Evolutionary conservation across 2,888 invertebrate species (phyloP).

Genomic region (Altica lythri): DNA sequence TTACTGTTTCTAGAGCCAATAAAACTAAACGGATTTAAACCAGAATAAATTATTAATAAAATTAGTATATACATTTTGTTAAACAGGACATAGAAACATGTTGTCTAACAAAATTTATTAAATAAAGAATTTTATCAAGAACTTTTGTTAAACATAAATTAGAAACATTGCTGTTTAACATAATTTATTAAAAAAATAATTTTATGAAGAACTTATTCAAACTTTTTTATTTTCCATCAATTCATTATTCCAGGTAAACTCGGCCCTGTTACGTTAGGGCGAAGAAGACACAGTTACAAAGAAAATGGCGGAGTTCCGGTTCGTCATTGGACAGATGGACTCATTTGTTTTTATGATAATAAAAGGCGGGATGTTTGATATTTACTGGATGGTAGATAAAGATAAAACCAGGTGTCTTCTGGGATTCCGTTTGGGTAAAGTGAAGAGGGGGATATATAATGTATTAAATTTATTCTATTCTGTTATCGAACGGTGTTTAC

Average conservation of each 20-base stretch:
- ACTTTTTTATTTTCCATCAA: too few species aligned
- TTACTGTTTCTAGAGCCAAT: conserved; percentile 4
- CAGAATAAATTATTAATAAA: conserved; percentile 3
- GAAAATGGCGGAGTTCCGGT: conserved; percentile 55
- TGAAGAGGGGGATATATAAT: conserved; percentile 1
- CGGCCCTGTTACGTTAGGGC: too few species aligned
- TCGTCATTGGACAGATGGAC: conserved; percentile 51
- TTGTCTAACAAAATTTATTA: too few species aligned
- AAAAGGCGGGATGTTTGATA: conserved; percentile 39
- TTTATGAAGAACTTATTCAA: too few species aligned
- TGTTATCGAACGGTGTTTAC: conserved; percentile 20
- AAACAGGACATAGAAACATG: too few species aligned
- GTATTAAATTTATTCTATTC: conserved; percentile 15
- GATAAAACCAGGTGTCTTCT: conserved; percentile 31
- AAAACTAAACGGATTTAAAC: conserved; percentile 16
- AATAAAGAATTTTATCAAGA: too few species aligned
- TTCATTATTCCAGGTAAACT: too few species aligned
- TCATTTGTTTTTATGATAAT: conserved; percentile 53
- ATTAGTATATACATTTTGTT: too few species aligned
- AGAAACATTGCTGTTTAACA: too few species aligned
- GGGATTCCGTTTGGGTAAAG: conserved; percentile 17
- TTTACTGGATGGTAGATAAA: conserved; percentile 1
- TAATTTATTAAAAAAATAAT: too few species aligned
- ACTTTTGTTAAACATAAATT: too few species aligned
- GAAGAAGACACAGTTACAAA: conserved; percentile 15